Evolutionary conservation across 2,797 vertebrate species (phyloP).

Genomic region (Pipistrellus pygmaeus): DNA sequence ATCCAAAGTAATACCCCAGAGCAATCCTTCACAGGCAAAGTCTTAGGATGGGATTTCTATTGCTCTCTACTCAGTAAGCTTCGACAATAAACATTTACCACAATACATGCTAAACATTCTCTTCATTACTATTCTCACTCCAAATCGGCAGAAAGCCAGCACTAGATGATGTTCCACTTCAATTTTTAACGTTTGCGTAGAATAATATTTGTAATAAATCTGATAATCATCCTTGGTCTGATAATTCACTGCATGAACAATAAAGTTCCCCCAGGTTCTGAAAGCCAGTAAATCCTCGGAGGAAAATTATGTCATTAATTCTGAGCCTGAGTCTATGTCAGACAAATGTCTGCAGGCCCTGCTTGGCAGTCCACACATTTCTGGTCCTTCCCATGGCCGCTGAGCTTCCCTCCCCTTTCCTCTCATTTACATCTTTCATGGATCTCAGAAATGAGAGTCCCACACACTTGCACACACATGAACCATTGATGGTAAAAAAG

Average conservation of each 20-base stretch:
- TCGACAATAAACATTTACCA: not conserved
- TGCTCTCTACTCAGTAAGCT: not conserved
- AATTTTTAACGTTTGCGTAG: not conserved
- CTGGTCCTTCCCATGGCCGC: not conserved
- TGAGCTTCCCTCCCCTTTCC: not conserved
- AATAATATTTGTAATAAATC: constrained; percentile 40
- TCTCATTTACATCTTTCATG: not conserved
- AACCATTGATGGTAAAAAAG: not conserved
- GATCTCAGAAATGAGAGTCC: not conserved
- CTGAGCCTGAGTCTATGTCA: not conserved
- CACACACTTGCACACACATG: fast-evolving
- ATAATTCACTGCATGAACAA: constrained; percentile 51
- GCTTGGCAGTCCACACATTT: not conserved
- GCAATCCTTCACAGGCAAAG: not conserved
- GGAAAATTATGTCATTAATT: constrained; percentile 57
- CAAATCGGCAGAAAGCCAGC: not conserved
- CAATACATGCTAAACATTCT: not conserved
- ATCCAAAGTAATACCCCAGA: not conserved
- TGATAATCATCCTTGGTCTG: not conserved
- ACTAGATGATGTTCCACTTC: not conserved
- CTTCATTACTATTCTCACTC: not conserved
- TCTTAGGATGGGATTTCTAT: not conserved
- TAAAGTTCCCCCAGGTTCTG: constrained; percentile 4
- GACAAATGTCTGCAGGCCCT: not conserved
- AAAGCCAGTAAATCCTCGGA: not conserved